phyloP scores from a whole-genome alignment of 2,888 invertebrate genomes.

The Torymus aiolomorphi region DNA sequence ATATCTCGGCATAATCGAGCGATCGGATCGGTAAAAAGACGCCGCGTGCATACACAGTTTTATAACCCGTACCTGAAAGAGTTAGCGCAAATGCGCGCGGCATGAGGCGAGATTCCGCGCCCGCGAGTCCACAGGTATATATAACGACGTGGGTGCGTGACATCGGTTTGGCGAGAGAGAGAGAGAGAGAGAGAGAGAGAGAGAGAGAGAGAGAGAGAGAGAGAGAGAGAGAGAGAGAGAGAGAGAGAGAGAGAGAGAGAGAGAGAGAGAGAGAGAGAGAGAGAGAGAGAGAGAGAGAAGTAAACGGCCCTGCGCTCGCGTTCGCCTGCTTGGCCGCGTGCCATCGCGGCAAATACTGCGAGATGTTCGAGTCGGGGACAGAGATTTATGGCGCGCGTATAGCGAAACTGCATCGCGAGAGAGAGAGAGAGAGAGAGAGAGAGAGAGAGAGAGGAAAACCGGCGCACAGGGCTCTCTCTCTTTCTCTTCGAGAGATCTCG shows the following conservation, averaged over 20 bases:
- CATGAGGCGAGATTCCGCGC: no score
- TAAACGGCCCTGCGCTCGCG: slow-evolving; percentile 28
- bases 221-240: no score
- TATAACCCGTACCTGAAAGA: no score
- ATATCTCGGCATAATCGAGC: slow-evolving; percentile 25
- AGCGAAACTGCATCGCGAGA: slow-evolving; percentile 54
- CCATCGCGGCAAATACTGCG: slow-evolving; percentile 62
- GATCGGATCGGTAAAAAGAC: slow-evolving; percentile 12
- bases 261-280: slow-evolving; percentile 8
- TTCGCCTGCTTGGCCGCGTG: slow-evolving; percentile 62
- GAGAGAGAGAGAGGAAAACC: no score
- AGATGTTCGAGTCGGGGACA: slow-evolving; percentile 62
- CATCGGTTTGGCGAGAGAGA: slow-evolving; percentile 41
- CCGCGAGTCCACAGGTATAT: no score
- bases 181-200: no score
- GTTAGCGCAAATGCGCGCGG: no score
- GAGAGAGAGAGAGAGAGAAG: slow-evolving; percentile 26
- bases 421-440: neutral
- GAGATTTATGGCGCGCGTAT: slow-evolving; percentile 63
- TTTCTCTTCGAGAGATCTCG: neutral
- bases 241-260: no score
- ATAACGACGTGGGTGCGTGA: neutral
- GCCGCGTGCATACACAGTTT: neutral
- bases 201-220: no score
- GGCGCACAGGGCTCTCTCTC: neutral